Base-by-base conservation (phyloP, 1,140 invertebrate species). In the Forficula auricularia region DNA sequence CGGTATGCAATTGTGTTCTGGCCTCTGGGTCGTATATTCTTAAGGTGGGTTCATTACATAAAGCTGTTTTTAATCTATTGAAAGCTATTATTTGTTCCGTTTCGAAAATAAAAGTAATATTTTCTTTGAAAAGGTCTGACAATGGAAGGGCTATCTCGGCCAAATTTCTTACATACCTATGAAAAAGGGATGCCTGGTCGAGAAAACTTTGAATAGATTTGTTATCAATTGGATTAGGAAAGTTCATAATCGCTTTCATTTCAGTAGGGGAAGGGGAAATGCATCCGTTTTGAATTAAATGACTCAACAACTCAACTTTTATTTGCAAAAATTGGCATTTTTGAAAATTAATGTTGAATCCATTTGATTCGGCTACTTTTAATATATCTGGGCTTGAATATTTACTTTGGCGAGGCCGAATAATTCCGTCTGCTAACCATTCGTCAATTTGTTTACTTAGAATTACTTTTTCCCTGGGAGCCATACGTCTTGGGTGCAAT, bases 1-100 rank as follows among this genome's bases (percentile, higher is more conserved):
- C 57, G 1, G 53, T 48, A 32, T 53, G 50, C 15, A 62, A 30
- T 45, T 54, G 47, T 3, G 48, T 52, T 18, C 13, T 16, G 18
- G 34, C 40, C 27, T 32, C 52, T 3, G 49, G 37, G 12, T 55
- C 53, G 12, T 51, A 56, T 34, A 51, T 41, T 15, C 38, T 45
- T 22, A 56, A 41, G 18, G 57, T 39, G 2, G 54, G 56, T 22
- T 15, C 16, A 38, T 38, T 19, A 48, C 2, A 42, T 3, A 27
- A 27, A 27, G 4, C 4, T 27, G 14, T 37, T 55, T 43, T 33
- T 43, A 0, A 51, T 45, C 9, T 34, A n/a, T 8, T 50, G 50
- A 40, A 30, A 49, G 20, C 49, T 35, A 2, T 9, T 12, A 13
- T 50, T 45, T 2, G 44, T 41, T 18, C 22, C 32, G 3, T 27